A percentile compares a stretch with the other conserved stretches of the same genome.
Evolutionary conservation across 2,113 vertebrate genomes (phyloP).

Genomic region (Spheniscus mendiculus): DNA sequence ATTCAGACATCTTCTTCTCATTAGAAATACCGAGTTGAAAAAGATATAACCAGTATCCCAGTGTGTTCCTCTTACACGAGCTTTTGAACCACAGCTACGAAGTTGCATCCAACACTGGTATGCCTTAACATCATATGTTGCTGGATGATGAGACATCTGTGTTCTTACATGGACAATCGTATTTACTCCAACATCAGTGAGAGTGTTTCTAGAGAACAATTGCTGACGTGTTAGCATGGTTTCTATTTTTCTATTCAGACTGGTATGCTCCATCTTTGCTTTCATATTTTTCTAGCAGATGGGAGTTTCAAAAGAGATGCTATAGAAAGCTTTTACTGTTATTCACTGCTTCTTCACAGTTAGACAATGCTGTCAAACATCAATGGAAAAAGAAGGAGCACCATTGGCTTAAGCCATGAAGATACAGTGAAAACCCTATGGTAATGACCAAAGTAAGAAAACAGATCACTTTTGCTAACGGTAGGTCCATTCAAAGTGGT

Average conservation of each 20-base stretch:
- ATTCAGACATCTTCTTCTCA: conserved; percentile 67
- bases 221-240: background rate
- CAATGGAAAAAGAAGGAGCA: background rate
- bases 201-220: background rate
- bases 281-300: background rate
- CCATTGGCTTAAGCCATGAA: background rate
- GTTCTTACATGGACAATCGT: conserved; percentile 2
- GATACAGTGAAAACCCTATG: background rate
- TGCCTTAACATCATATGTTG: background rate
- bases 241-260: background rate
- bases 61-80: conserved; percentile 34
- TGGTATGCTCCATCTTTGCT: background rate
- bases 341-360: background rate
- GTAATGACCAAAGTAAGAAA: background rate
- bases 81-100: conserved; percentile 50
- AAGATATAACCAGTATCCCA: conserved; percentile 57
- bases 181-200: background rate
- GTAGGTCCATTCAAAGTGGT: background rate
- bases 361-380: background rate
- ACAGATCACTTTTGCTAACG: background rate
- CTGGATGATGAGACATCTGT: conserved; percentile 36
- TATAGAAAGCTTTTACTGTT: background rate
- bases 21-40: conserved; percentile 56
- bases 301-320: background rate
- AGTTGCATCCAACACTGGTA: background rate